A percentile compares a stretch with the other conserved stretches of the same genome.
These are phyloP conservation scores for Amphimedon queenslandica DNA, from an alignment of 37 sponge, comb jelly and placozoan genomes.

Conservation along the genomic window DNA sequence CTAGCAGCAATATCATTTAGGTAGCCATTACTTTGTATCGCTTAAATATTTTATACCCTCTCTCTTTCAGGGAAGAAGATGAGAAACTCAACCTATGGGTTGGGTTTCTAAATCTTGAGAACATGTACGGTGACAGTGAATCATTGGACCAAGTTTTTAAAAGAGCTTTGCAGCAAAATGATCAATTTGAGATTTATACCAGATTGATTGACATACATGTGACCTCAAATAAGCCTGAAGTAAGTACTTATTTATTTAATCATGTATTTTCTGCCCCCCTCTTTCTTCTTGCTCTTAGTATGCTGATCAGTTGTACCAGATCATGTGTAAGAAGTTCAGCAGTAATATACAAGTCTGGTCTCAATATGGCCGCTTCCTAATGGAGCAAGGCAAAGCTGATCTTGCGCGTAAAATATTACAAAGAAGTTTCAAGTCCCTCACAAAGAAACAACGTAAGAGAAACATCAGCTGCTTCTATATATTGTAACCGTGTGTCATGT, in stretches of 20 bases:
- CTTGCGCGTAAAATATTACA: conserved; percentile 77
- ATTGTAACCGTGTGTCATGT: not conserved
- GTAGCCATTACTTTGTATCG: not conserved
- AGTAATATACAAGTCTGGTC: conserved; percentile 68
- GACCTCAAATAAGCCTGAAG: conserved; percentile 69
- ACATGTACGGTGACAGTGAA: conserved; percentile 86
- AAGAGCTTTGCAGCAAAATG: conserved; percentile 76
- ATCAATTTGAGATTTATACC: conserved; percentile 65
- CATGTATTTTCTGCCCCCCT: not conserved
- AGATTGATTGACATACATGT: conserved; percentile 67
- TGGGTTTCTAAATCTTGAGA: conserved; percentile 93
- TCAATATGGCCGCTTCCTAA: conserved; percentile 72
- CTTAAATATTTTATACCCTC: no score
- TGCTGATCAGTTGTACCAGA: conserved; percentile 75
- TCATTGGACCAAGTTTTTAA: conserved; percentile 67
- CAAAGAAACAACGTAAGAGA: conserved; percentile 78
- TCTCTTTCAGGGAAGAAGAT: conserved; percentile 53
- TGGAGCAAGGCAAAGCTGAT: conserved; percentile 53
- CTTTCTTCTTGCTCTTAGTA: no score
- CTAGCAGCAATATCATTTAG: no score
- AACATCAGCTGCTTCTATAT: not conserved
- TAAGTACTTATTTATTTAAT: conserved; percentile 14
- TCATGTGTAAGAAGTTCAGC: conserved; percentile 82
- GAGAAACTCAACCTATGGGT: conserved; percentile 98
- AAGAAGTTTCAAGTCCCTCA: conserved; percentile 74